phyloP scores from a whole-genome alignment of 53 echinoderm and acorn worm genomes.

The Apostichopus leukothele region DNA sequence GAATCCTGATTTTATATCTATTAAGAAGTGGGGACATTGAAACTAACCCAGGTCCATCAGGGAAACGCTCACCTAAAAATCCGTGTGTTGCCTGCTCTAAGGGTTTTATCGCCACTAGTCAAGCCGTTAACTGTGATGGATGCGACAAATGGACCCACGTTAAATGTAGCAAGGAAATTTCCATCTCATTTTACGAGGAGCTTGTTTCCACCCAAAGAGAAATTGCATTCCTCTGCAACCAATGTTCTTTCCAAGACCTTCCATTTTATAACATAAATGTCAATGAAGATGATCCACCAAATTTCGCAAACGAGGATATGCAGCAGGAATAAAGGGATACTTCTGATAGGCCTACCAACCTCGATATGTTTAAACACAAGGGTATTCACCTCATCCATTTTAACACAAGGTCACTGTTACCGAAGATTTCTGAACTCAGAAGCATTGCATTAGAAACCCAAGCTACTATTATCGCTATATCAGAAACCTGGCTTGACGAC shows the following conservation, averaged over 20 bases:
- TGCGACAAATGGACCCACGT: background rate
- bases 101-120: background rate
- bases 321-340: too few species aligned
- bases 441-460: background rate
- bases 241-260: too few species aligned
- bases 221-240: too few species aligned
- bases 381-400: too few species aligned
- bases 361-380: too few species aligned
- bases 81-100: background rate
- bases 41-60: background rate
- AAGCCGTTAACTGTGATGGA: background rate
- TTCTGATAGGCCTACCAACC: too few species aligned
- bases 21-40: background rate
- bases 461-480: background rate
- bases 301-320: too few species aligned
- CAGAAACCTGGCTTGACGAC: too few species aligned
- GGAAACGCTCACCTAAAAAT: background rate
- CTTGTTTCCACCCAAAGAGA: background rate
- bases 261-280: too few species aligned
- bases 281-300: too few species aligned
- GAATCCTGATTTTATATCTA: too few species aligned
- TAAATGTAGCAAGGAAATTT: background rate
- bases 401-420: background rate
- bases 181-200: background rate
- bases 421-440: background rate